Percentiles rank a stretch among this genome's conserved stretches.
Evolutionary conservation across 2,113 vertebrate genomes (phyloP).

Genomic region (Sarotherodon lohbergeri): DNA sequence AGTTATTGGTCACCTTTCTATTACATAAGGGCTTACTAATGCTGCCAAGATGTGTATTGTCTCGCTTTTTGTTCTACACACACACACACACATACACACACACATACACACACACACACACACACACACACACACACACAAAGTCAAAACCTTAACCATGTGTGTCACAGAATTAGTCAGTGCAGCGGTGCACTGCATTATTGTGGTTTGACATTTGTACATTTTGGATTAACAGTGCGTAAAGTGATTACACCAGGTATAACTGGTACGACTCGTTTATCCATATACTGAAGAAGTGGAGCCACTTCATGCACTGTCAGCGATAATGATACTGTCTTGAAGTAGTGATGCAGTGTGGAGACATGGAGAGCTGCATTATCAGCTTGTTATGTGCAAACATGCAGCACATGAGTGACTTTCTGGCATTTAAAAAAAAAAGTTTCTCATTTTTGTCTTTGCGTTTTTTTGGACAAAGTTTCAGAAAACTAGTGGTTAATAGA

Average conservation of each 20-base stretch:
- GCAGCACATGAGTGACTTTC: background rate
- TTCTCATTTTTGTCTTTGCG: background rate
- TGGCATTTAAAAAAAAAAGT: background rate
- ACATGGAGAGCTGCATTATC: background rate
- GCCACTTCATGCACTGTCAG: background rate
- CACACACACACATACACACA: background rate
- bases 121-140: background rate
- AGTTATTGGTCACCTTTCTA: background rate
- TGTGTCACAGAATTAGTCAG: background rate
- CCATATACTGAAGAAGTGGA: background rate
- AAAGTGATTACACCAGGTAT: background rate
- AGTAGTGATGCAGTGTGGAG: background rate
- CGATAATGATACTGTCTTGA: background rate
- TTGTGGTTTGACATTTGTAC: background rate
- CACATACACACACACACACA: too few species aligned
- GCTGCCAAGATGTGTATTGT: background rate
- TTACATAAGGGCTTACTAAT: background rate
- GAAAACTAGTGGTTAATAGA: background rate
- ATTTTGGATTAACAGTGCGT: background rate
- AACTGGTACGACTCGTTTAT: constrained; percentile 6
- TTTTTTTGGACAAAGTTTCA: background rate
- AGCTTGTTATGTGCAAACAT: background rate
- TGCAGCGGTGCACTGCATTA: background rate
- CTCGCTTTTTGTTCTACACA: background rate
- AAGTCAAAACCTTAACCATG: background rate